A percentile compares a stretch with the other conserved stretches of the same genome.
phyloP scores from a whole-genome alignment of 2,888 invertebrate genomes.

The Epinotia demarniana region DNA sequence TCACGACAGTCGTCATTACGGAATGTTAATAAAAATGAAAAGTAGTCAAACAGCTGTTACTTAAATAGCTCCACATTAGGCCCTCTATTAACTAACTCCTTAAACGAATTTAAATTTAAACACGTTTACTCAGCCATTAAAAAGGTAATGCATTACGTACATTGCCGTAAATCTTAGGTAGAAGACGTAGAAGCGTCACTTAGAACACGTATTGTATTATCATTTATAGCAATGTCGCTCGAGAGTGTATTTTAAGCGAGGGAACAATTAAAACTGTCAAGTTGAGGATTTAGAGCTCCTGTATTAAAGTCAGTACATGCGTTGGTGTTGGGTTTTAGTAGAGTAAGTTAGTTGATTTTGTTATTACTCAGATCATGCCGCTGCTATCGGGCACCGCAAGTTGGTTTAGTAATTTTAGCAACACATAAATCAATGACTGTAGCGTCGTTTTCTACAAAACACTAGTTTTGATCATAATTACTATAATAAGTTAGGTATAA shows the following conservation, averaged over 20 bases:
- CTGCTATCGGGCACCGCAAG: neutral
- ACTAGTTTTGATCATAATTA: neutral
- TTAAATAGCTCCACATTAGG: slow-evolving; percentile 39
- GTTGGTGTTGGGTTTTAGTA: slow-evolving; percentile 20
- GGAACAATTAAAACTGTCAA: slow-evolving; percentile 56
- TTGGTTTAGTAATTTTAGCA: neutral
- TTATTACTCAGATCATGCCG: neutral
- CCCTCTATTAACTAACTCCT: slow-evolving; percentile 46
- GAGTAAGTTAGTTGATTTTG: slow-evolving; percentile 25
- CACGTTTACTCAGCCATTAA: slow-evolving; percentile 57
- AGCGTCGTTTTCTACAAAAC: neutral
- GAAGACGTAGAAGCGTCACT: slow-evolving; percentile 64
- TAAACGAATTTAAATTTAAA: slow-evolving; percentile 55
- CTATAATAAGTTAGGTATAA: neutral
- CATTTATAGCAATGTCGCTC: slow-evolving; percentile 73
- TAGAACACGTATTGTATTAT: slow-evolving; percentile 57
- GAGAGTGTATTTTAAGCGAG: slow-evolving; percentile 66
- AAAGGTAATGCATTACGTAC: slow-evolving; percentile 55
- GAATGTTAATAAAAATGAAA: slow-evolving; percentile 37
- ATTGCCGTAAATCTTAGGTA: slow-evolving; percentile 58
- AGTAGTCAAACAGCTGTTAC: slow-evolving; percentile 40
- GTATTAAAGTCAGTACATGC: slow-evolving; percentile 52
- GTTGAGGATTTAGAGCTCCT: slow-evolving; percentile 53
- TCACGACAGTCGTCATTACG: slow-evolving; percentile 20
- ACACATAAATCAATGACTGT: neutral